Conservation (phyloP, 2,888 invertebrate species). For the Sphaerophoria rueppellii region DNA sequence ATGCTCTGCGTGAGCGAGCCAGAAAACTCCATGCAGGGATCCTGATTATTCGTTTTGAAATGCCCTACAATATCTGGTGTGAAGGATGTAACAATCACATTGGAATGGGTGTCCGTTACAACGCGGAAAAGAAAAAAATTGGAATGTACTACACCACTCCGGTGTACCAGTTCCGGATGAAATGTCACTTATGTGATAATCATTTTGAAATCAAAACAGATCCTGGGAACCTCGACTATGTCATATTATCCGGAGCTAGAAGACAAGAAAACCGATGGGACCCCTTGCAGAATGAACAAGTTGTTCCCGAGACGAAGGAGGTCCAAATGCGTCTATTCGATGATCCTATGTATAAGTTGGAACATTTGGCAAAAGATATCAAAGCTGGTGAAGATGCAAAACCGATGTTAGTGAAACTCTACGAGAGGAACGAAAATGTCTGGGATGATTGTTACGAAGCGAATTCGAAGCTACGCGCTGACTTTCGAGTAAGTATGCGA, state of each 20-base stretch:
- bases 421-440: constrained; percentile 89
- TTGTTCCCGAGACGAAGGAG: constrained; percentile 95
- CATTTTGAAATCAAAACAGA: constrained; percentile 99
- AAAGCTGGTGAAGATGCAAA: constrained; percentile 87
- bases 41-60: constrained; percentile 92
- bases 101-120: constrained; percentile 99
- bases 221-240: constrained; percentile 98
- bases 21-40: constrained; percentile 98
- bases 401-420: constrained; percentile 89
- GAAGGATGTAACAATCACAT: constrained; percentile 99
- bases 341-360: constrained; percentile 99
- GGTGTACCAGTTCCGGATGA: constrained; percentile 99
- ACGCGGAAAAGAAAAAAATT: constrained; percentile 94
- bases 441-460: constrained; percentile 97
- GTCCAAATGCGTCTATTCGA: constrained; percentile 93
- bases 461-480: constrained; percentile 91
- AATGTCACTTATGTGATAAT: constrained; percentile 97
- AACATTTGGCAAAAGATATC: constrained; percentile 93
- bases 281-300: constrained; percentile 96
- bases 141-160: constrained; percentile 99
- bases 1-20: constrained; percentile 97
- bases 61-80: constrained; percentile 99
- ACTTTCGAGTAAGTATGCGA: constrained; percentile 89
- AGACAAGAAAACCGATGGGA: constrained; percentile 99
- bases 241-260: constrained; percentile 96